These are phyloP conservation scores for Upupa epops DNA, from an alignment of 2,113 vertebrate species.

Conservation along the genomic window DNA sequence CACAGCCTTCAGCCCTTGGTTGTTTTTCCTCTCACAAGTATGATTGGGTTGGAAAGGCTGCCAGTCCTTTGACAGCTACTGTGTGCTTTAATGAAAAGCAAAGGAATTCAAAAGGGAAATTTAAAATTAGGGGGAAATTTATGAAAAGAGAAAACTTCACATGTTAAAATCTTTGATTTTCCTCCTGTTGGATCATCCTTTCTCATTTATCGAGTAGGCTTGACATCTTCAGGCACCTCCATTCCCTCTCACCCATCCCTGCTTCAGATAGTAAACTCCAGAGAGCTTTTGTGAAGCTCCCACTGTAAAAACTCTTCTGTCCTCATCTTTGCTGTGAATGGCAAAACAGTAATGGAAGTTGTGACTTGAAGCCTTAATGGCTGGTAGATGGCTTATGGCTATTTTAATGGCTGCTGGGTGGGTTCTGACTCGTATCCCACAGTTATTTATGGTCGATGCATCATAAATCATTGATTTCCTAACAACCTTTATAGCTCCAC, in stretches of 20 bases:
- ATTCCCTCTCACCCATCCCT: accelerated
- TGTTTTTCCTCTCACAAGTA: neutral
- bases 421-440: neutral
- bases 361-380: neutral
- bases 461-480: neutral
- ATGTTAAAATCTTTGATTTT: neutral
- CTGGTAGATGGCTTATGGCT: neutral
- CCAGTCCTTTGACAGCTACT: neutral
- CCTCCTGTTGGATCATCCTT: neutral
- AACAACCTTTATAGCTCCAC: neutral
- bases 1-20: neutral
- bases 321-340: neutral
- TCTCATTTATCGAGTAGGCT: neutral
- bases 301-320: neutral
- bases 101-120: neutral
- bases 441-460: neutral
- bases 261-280: neutral
- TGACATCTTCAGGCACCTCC: neutral
- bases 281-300: neutral
- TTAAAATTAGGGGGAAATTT: no score
- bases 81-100: neutral
- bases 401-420: neutral
- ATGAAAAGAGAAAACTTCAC: no score
- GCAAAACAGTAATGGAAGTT: neutral
- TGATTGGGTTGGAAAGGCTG: neutral